These are phyloP conservation scores for Neocrepidodera transversa DNA, from an alignment of 2,888 invertebrate species.

Conservation along the genomic window DNA sequence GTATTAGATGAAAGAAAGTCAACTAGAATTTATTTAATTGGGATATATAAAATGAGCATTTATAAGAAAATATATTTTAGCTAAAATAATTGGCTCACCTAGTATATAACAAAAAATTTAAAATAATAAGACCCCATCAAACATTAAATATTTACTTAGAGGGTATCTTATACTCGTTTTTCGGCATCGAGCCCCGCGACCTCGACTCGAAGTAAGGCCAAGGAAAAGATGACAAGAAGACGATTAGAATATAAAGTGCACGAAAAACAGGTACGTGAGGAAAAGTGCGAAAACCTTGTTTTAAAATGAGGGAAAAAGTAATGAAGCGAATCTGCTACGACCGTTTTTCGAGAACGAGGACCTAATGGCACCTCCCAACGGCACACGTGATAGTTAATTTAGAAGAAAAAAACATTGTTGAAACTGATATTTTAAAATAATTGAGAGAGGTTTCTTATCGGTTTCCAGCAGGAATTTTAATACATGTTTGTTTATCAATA, in stretches of 20 bases:
- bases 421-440: constrained; percentile 4
- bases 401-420: constrained; percentile 3
- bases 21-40: too few species aligned
- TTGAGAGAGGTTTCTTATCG: background rate
- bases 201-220: constrained; percentile 9
- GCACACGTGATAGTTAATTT: constrained; percentile 20
- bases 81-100: too few species aligned
- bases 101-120: too few species aligned
- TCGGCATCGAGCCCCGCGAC: background rate
- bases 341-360: constrained; percentile 15
- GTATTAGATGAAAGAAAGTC: background rate
- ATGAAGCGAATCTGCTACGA: constrained; percentile 24
- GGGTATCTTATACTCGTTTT: background rate
- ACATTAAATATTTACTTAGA: constrained; percentile 4
- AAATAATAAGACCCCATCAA: background rate
- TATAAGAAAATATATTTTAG: too few species aligned
- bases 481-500: too few species aligned
- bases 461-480: too few species aligned
- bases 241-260: constrained; percentile 25
- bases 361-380: constrained; percentile 16
- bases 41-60: too few species aligned
- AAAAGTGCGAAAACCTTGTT: constrained; percentile 21
- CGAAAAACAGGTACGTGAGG: constrained; percentile 24
- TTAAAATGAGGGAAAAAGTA: constrained; percentile 24
- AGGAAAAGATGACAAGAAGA: constrained; percentile 14